Evolutionary conservation across 2,797 vertebrate species (phyloP).

Genomic region (Macrochelys suwanniensis): DNA sequence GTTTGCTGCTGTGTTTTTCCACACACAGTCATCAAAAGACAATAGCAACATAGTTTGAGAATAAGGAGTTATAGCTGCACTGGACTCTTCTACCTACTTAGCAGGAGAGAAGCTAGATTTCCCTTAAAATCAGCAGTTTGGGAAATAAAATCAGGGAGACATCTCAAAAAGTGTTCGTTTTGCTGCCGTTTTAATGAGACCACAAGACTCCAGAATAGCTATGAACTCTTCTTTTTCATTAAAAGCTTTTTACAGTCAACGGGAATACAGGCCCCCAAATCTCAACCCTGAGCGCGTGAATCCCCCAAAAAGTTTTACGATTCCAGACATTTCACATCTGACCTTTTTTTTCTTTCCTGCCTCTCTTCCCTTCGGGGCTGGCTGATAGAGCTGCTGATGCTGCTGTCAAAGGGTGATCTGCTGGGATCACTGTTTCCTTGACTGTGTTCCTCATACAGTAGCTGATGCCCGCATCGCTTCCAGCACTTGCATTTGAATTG

Average conservation of each 20-base stretch:
- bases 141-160: not conserved
- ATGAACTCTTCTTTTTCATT: accelerated
- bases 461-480: not conserved
- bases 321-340: not conserved
- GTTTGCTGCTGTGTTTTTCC: not conserved
- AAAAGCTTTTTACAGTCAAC: not conserved
- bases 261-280: not conserved
- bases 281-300: not conserved
- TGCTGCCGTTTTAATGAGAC: not conserved
- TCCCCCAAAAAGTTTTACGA: accelerated
- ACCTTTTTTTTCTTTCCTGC: accelerated
- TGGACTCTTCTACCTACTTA: not conserved
- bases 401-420: accelerated
- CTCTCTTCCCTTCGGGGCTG: not conserved
- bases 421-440: accelerated
- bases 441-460: not conserved
- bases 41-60: not conserved
- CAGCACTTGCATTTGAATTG: not conserved
- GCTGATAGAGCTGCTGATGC: not conserved
- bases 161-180: accelerated
- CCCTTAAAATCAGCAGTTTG: not conserved
- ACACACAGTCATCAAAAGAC: not conserved
- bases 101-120: not conserved
- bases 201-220: accelerated
- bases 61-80: not conserved